Conservation (phyloP, 2,888 invertebrate genomes). For the Pheosia tremula region DNA sequence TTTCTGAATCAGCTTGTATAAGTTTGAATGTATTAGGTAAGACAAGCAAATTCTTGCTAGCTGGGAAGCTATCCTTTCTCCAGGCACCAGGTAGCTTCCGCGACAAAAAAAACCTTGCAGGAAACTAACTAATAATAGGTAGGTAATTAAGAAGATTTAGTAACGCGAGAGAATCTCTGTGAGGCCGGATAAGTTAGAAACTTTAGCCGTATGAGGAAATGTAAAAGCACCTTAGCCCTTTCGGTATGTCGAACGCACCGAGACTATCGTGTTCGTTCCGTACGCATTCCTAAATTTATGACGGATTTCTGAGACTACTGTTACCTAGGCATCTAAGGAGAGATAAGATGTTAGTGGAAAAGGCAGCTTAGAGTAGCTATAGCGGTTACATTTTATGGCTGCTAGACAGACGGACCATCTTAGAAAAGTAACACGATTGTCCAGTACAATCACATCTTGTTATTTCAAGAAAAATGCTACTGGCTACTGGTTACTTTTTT, state of each 20-base stretch:
- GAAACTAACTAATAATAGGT: too few species aligned
- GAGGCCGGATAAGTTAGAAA: neutral
- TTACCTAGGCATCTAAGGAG: neutral
- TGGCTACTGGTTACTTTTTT: too few species aligned
- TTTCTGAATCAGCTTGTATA: too few species aligned
- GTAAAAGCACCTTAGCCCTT: slow-evolving; percentile 2
- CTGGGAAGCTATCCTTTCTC: too few species aligned
- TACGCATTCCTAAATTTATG: slow-evolving; percentile 23
- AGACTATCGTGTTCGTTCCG: slow-evolving; percentile 24
- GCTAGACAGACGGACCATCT: neutral
- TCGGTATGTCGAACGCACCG: slow-evolving; percentile 18
- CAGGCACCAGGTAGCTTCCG: too few species aligned
- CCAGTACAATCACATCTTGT: neutral
- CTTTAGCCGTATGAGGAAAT: neutral
- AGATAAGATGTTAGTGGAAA: slow-evolving; percentile 5
- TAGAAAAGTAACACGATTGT: neutral
- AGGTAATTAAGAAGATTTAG: too few species aligned
- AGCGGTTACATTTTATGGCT: neutral
- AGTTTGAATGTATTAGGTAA: too few species aligned
- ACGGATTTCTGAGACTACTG: slow-evolving; percentile 8
- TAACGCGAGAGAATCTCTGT: too few species aligned
- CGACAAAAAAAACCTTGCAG: too few species aligned
- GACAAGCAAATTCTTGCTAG: too few species aligned
- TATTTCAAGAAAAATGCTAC: neutral
- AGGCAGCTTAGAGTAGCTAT: neutral